Evolutionary conservation across 2,113 vertebrate species (phyloP).

Genomic region (Tenebrosternarchus preto): DNA sequence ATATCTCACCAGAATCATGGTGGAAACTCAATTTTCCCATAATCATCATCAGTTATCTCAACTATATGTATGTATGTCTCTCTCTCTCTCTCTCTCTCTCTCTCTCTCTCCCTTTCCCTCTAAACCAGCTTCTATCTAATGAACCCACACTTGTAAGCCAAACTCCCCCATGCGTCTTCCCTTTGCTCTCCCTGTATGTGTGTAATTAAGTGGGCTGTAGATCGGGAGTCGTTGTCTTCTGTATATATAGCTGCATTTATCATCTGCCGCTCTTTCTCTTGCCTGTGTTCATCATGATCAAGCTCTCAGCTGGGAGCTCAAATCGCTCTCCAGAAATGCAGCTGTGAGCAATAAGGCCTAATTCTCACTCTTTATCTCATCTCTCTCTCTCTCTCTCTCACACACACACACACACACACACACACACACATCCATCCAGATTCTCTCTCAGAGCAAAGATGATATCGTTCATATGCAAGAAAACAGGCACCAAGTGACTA

Average conservation of each 20-base stretch:
- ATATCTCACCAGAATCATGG: not conserved
- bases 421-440: not conserved
- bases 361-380: slow-evolving; percentile 48
- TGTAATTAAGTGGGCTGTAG: slow-evolving; percentile 62
- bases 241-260: slow-evolving; percentile 56
- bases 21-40: slow-evolving; percentile 15
- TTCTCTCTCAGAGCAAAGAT: slow-evolving; percentile 28
- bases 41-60: slow-evolving; percentile 10
- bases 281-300: slow-evolving; percentile 57
- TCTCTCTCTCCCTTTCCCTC: slow-evolving; percentile 16
- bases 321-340: slow-evolving; percentile 52
- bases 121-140: slow-evolving; percentile 41
- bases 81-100: not conserved
- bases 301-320: slow-evolving; percentile 49
- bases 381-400: not conserved
- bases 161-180: slow-evolving; percentile 21
- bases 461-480: slow-evolving; percentile 40
- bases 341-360: slow-evolving; percentile 45
- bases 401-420: not conserved
- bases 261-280: slow-evolving; percentile 50
- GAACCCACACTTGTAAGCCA: slow-evolving; percentile 43
- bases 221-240: slow-evolving; percentile 49
- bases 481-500: slow-evolving; percentile 33
- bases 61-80: not conserved
- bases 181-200: slow-evolving; percentile 47